A percentile compares a stretch with the other conserved stretches of the same genome.
phyloP scores from a whole-genome alignment of 1,140 invertebrate genomes.

The Heliconius hermathena region DNA sequence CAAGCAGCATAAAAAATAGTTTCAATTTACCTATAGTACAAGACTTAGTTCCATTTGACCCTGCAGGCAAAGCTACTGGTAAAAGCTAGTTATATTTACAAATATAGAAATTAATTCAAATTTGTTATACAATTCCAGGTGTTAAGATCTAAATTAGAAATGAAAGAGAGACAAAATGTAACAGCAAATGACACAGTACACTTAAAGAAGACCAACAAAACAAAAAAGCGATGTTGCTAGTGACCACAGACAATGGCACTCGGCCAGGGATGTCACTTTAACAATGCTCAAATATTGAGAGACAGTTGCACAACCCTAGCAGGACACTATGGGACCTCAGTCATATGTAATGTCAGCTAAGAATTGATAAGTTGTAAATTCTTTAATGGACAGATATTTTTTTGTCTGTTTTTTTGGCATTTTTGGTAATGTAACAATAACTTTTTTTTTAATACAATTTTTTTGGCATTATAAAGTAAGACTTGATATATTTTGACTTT shows the following conservation, averaged over 20 bases:
- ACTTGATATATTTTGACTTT: not conserved
- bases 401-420: not conserved
- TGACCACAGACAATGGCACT: conserved; percentile 54
- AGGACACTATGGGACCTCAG: conserved; percentile 58
- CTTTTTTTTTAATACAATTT: not conserved
- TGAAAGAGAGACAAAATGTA: conserved; percentile 84
- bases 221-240: conserved; percentile 84
- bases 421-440: not conserved
- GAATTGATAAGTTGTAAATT: conserved; percentile 6
- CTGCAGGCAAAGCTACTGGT: no score
- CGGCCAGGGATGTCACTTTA: conserved; percentile 69
- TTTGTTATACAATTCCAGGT: conserved; percentile 70
- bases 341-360: conserved; percentile 36
- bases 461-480: not conserved
- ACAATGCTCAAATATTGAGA: conserved; percentile 75
- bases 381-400: not conserved
- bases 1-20: no score
- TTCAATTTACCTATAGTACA: no score
- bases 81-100: no score
- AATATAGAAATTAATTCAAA: not conserved
- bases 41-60: no score
- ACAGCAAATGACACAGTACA: conserved; percentile 82
- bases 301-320: conserved; percentile 72
- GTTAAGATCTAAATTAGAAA: conserved; percentile 82
- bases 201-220: conserved; percentile 81